These are phyloP conservation scores for Leptinotarsa undecemlineata DNA, from an alignment of 1,140 invertebrate genomes.

Conservation along the genomic window DNA sequence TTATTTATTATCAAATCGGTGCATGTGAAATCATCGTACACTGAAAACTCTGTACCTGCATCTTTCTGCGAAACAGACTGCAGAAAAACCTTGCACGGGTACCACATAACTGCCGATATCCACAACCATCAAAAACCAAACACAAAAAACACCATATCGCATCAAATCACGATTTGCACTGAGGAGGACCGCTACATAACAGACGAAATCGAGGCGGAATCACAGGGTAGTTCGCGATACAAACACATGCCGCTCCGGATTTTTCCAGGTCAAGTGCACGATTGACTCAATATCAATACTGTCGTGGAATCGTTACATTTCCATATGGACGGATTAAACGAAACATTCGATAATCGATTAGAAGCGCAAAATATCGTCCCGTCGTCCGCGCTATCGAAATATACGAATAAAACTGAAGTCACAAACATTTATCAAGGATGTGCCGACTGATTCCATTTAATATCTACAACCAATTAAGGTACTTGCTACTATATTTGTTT, in stretches of 20 bases:
- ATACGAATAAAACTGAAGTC: neutral
- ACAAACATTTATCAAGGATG: conserved; percentile 17
- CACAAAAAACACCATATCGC: neutral
- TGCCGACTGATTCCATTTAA: conserved; percentile 16
- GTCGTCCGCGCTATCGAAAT: neutral
- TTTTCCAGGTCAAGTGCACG: conserved; percentile 19
- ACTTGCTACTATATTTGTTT: conserved; percentile 23
- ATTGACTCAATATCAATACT: conserved; percentile 2
- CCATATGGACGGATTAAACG: neutral
- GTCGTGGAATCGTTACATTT: neutral
- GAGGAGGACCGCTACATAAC: neutral
- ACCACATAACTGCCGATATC: conserved; percentile 40
- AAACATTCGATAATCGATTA: neutral
- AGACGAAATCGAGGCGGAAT: neutral
- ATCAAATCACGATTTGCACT: neutral
- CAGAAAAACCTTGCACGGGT: conserved; percentile 48
- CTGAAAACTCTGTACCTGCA: conserved; percentile 22
- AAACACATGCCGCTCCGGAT: neutral
- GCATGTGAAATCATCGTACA: no score
- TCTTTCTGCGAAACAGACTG: conserved; percentile 36
- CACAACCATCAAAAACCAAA: neutral
- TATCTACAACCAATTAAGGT: conserved; percentile 30
- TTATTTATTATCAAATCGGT: no score
- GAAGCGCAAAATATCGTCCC: no score
- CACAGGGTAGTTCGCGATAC: neutral